These are phyloP conservation scores for Poeciliopsis presidionis DNA, from an alignment of 2,797 vertebrate genomes.

Conservation along the genomic window DNA sequence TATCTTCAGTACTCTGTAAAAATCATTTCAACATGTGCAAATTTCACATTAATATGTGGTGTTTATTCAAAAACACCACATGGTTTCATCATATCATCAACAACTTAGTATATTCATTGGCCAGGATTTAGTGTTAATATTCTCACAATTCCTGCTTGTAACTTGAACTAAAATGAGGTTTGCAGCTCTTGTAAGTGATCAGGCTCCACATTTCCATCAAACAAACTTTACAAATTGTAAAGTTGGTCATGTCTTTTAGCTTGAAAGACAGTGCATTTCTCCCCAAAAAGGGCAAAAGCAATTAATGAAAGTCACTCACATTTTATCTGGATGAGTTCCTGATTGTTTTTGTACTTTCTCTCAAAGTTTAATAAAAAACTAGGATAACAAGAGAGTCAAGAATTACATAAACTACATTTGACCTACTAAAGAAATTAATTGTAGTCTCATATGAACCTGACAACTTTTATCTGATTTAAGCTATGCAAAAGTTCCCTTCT, in stretches of 20 bases:
- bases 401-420: background rate
- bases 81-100: constrained; percentile 12
- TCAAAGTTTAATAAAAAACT: background rate
- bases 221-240: background rate
- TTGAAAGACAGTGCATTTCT: background rate
- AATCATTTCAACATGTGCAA: background rate
- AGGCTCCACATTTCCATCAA: background rate
- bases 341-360: background rate
- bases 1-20: constrained; percentile 2
- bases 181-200: background rate
- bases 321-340: background rate
- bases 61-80: background rate
- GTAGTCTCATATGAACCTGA: constrained; percentile 1
- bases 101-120: constrained; percentile 25
- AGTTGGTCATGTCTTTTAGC: no score
- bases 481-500: constrained; percentile 8
- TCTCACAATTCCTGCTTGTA: background rate
- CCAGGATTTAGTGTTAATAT: constrained; percentile 46
- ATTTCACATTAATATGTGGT: background rate
- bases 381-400: background rate
- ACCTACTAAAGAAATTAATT: background rate
- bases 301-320: background rate
- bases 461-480: background rate
- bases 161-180: background rate
- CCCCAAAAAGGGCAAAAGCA: background rate